A percentile compares a stretch with the other conserved stretches of the same genome.
phyloP scores from a whole-genome alignment of 2,113 vertebrate genomes.

The Trochalopteron elliotii region DNA sequence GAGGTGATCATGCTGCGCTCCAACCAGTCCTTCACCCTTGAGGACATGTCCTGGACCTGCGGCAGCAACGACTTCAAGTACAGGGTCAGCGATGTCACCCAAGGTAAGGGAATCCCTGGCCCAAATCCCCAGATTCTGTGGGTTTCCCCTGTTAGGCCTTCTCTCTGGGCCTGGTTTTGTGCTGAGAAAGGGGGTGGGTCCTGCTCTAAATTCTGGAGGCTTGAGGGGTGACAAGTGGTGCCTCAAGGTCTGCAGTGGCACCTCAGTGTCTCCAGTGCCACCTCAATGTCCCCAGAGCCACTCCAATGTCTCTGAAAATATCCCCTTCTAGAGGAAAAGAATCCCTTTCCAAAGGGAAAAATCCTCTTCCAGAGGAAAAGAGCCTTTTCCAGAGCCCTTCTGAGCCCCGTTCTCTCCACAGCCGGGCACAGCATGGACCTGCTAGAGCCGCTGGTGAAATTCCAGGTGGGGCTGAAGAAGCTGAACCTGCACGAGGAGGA shows the following conservation, averaged over 20 bases:
- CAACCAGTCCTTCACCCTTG: conserved; percentile 92
- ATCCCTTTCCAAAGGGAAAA: not conserved
- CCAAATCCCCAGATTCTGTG: fast-evolving
- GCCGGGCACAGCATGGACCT: conserved; percentile 95
- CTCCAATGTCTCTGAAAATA: not conserved
- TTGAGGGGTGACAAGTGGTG: not conserved
- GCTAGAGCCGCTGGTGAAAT: conserved; percentile 93
- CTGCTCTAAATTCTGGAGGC: not conserved
- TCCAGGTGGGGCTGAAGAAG: conserved; percentile 96
- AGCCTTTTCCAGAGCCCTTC: not conserved
- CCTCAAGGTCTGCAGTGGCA: not conserved
- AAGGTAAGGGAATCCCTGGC: conserved; percentile 73
- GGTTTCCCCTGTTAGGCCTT: not conserved
- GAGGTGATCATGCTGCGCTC: conserved; percentile 99
- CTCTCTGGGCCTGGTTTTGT: fast-evolving
- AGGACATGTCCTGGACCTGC: conserved; percentile 96
- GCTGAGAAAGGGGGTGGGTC: not conserved
- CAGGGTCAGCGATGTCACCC: conserved; percentile 86
- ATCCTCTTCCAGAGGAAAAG: not conserved
- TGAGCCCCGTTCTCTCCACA: not conserved
- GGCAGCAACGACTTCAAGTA: conserved; percentile 92
- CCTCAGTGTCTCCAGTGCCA: not conserved
- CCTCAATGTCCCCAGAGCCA: not conserved
- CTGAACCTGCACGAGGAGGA: conserved; percentile 92
- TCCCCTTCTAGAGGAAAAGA: not conserved